Conservation (phyloP, 2,113 vertebrate genomes). For the Sinocyclocheilus anshuiensis region DNA sequence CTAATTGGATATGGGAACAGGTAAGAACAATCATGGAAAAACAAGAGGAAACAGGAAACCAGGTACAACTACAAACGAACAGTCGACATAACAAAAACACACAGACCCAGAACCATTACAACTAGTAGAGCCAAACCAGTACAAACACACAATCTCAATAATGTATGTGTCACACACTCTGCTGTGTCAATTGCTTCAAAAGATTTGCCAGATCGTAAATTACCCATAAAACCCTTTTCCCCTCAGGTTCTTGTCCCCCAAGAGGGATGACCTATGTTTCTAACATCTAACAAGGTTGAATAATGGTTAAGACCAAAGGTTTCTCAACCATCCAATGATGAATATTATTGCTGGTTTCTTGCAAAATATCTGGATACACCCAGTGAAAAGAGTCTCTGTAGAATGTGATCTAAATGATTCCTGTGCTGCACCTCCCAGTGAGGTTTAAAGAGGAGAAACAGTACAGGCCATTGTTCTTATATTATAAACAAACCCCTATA, state of each 20-base stretch:
- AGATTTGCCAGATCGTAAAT: not conserved
- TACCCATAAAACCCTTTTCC: not conserved
- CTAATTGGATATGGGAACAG: not conserved
- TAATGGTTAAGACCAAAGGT: slow-evolving; percentile 41
- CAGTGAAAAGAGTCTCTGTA: slow-evolving; percentile 26
- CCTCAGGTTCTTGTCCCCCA: slow-evolving; percentile 6
- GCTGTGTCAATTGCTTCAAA: not conserved
- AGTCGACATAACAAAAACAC: not conserved
- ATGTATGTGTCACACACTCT: not conserved
- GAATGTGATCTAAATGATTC: slow-evolving; percentile 31
- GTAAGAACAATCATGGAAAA: not conserved
- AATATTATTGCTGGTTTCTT: slow-evolving; percentile 54
- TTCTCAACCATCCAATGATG: slow-evolving; percentile 43
- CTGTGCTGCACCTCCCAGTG: slow-evolving; percentile 11
- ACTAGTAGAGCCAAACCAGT: not conserved
- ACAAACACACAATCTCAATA: not conserved
- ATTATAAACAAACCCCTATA: slow-evolving; percentile 47
- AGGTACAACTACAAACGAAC: not conserved
- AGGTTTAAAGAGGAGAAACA: slow-evolving; percentile 41
- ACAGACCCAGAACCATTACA: not conserved
- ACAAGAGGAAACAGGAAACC: not conserved
- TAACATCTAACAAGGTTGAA: slow-evolving; percentile 7
- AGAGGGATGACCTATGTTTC: slow-evolving; percentile 51
- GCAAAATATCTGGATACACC: slow-evolving; percentile 34
- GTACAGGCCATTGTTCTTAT: slow-evolving; percentile 50